Conservation (phyloP, 2,797 vertebrate species). For the Acipenser oxyrinchus region DNA sequence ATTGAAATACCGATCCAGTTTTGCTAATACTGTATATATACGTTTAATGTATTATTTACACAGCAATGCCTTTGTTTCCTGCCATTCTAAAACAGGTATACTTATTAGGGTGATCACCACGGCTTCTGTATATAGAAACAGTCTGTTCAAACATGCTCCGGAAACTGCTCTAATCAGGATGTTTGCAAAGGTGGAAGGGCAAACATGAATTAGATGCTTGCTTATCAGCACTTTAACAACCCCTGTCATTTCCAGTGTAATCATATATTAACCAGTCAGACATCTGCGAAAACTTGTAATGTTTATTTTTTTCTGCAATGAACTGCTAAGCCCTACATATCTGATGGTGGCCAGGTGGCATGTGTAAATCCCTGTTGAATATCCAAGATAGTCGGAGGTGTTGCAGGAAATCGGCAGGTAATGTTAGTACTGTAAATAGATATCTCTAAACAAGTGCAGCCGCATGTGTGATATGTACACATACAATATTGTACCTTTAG, state of each 20-base stretch:
- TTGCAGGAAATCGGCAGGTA: not conserved
- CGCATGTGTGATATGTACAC: too few relatives aligned
- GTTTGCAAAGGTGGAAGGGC: constrained; percentile 44
- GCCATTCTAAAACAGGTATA: too few relatives aligned
- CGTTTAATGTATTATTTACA: too few relatives aligned
- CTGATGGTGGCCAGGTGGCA: not conserved
- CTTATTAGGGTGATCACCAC: not conserved
- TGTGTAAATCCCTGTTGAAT: not conserved
- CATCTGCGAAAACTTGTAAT: not conserved
- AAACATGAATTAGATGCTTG: constrained; percentile 16
- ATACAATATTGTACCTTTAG: too few relatives aligned
- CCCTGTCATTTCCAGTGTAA: not conserved
- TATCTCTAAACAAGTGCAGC: not conserved
- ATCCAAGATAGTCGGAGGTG: not conserved
- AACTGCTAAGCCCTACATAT: not conserved
- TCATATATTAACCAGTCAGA: constrained; percentile 2
- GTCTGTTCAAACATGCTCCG: constrained; percentile 67
- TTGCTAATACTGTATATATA: too few relatives aligned
- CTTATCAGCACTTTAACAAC: not conserved
- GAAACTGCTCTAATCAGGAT: constrained; percentile 68
- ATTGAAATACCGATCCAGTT: too few relatives aligned
- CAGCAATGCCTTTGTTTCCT: too few relatives aligned
- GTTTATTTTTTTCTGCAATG: not conserved
- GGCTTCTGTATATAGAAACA: constrained; percentile 36
- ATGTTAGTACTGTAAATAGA: not conserved